These are phyloP conservation scores for Peromyscus aztecus DNA, from an alignment of 2,797 vertebrate genomes.

Conservation along the genomic window DNA sequence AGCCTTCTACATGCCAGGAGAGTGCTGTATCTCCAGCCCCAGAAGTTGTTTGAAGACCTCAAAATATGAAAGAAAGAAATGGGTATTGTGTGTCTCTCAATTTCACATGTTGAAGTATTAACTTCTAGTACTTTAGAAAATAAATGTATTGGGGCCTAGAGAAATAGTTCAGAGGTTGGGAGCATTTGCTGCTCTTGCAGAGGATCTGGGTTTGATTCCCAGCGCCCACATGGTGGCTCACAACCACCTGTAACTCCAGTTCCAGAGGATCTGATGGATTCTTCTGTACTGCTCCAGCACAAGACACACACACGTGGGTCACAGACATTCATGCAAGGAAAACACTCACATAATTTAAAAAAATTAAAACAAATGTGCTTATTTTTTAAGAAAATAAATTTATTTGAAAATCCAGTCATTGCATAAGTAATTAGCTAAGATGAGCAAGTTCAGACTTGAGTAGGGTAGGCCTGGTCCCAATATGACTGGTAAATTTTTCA, in stretches of 20 bases:
- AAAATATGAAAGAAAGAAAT: constrained; percentile 20
- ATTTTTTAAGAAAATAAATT: not conserved
- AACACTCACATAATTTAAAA: not conserved
- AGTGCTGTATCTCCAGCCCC: not conserved
- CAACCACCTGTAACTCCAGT: not conserved
- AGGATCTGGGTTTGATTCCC: not conserved
- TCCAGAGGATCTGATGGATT: not conserved
- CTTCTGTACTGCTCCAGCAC: not conserved
- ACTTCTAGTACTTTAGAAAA: not conserved
- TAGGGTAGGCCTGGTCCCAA: not conserved
- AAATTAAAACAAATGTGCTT: not conserved
- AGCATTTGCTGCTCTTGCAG: not conserved
- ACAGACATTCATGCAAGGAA: not conserved
- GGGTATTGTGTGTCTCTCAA: not conserved
- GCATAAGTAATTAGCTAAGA: not conserved
- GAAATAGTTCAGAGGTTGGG: not conserved
- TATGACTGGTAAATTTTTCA: not conserved
- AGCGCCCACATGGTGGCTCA: not conserved
- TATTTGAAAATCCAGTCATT: not conserved
- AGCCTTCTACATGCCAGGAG: not conserved
- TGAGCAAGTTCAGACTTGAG: not conserved
- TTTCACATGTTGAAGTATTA: not conserved
- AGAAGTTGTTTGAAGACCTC: not conserved
- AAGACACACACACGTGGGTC: not conserved
- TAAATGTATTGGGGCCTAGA: too few relatives aligned